phyloP scores from a whole-genome alignment of 1,140 invertebrate genomes.

The Drosophila simulans region DNA sequence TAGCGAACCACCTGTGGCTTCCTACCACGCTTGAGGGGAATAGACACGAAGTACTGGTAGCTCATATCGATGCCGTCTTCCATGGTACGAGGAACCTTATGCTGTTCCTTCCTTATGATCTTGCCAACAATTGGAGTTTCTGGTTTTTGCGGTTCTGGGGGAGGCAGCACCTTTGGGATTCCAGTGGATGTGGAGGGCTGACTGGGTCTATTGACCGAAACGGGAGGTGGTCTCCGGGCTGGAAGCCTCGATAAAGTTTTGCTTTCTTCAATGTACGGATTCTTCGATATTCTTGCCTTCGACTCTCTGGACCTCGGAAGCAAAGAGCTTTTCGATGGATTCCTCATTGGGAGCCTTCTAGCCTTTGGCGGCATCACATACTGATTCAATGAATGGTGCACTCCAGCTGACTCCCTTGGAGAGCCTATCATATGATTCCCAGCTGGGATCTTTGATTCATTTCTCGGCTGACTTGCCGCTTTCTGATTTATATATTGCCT shows the following conservation, averaged over 20 bases:
- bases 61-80: constrained; percentile 71
- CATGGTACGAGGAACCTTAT: constrained; percentile 61
- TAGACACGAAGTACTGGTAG: constrained; percentile 64
- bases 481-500: not conserved
- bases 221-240: not conserved
- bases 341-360: not conserved
- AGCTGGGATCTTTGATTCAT: not conserved
- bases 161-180: not conserved
- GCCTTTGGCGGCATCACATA: not conserved
- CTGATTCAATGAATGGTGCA: not conserved
- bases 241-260: not conserved
- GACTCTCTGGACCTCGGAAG: not conserved
- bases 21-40: constrained; percentile 51
- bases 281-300: not conserved
- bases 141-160: not conserved
- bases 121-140: not conserved
- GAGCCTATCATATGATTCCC: not conserved
- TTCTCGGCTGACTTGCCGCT: not conserved
- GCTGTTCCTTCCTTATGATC: constrained; percentile 50
- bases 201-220: constrained; percentile 2
- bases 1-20: constrained; percentile 59
- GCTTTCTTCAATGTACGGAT: not conserved
- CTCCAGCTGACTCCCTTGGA: not conserved
- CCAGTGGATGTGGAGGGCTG: not conserved
- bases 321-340: not conserved